phyloP scores from a whole-genome alignment of 2,797 vertebrate species.

The Coccyzus lansbergi region DNA sequence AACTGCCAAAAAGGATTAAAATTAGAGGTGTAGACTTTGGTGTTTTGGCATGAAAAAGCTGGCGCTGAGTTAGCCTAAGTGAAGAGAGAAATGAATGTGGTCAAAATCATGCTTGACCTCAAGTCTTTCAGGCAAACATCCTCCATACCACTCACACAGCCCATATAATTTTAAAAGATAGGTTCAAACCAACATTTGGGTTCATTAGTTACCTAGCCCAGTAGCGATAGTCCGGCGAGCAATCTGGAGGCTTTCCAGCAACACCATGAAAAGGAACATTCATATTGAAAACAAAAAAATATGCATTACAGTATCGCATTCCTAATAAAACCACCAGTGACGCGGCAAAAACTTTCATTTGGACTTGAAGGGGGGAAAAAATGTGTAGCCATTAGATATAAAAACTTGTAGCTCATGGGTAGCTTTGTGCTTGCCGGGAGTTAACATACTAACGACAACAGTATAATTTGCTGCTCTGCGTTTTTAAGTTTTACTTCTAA shows the following conservation, averaged over 20 bases:
- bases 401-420: neutral
- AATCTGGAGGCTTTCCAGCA: neutral
- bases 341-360: neutral
- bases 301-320: neutral
- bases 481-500: slow-evolving; percentile 6
- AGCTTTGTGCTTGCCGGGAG: neutral
- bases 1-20: slow-evolving; percentile 53
- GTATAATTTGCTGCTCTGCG: neutral
- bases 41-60: neutral
- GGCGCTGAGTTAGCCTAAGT: neutral
- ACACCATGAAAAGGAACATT: neutral
- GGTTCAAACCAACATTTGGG: fast-evolving
- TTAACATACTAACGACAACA: neutral
- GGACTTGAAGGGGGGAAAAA: neutral
- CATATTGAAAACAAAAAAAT: neutral
- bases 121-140: neutral
- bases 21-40: slow-evolving; percentile 44
- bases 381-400: fast-evolving
- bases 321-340: neutral
- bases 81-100: neutral
- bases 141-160: neutral
- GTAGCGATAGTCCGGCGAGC: neutral
- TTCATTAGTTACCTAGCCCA: neutral
- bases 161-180: fast-evolving
- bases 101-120: neutral